Evolutionary conservation across 2,113 vertebrate genomes (phyloP).

Genomic region (Alligator mississippiensis): DNA sequence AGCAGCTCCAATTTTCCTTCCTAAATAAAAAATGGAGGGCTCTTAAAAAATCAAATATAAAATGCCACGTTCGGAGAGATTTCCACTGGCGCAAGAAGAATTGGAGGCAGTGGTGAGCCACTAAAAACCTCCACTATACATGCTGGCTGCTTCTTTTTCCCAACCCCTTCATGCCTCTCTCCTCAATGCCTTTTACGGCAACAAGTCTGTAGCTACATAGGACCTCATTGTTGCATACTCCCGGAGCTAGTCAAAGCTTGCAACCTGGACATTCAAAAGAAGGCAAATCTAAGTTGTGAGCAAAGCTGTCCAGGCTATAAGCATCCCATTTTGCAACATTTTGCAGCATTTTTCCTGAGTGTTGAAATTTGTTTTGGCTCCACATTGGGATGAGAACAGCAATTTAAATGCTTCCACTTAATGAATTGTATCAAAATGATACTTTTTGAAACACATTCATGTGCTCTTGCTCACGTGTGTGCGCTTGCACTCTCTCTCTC

Average conservation of each 20-base stretch:
- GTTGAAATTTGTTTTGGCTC: neutral
- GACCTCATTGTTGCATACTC: constrained; percentile 30
- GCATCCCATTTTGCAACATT: constrained; percentile 3
- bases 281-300: constrained; percentile 8
- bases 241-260: constrained; percentile 52
- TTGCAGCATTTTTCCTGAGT: neutral
- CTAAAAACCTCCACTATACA: constrained; percentile 35
- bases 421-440: neutral
- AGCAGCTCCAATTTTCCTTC: constrained; percentile 71
- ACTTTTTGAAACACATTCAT: no score
- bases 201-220: constrained; percentile 59
- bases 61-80: constrained; percentile 64
- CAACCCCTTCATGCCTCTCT: neutral
- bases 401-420: constrained; percentile 26
- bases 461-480: no score
- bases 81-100: constrained; percentile 66
- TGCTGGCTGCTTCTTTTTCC: constrained; percentile 59
- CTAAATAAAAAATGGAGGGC: constrained; percentile 79
- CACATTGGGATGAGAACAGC: constrained; percentile 24
- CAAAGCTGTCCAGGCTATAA: constrained; percentile 27
- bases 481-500: no score
- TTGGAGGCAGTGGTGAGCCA: constrained; percentile 60
- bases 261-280: constrained; percentile 24
- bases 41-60: constrained; percentile 82
- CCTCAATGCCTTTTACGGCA: constrained; percentile 48